phyloP scores from a whole-genome alignment of 2,113 vertebrate species.

The Diphyllodes magnificus region DNA sequence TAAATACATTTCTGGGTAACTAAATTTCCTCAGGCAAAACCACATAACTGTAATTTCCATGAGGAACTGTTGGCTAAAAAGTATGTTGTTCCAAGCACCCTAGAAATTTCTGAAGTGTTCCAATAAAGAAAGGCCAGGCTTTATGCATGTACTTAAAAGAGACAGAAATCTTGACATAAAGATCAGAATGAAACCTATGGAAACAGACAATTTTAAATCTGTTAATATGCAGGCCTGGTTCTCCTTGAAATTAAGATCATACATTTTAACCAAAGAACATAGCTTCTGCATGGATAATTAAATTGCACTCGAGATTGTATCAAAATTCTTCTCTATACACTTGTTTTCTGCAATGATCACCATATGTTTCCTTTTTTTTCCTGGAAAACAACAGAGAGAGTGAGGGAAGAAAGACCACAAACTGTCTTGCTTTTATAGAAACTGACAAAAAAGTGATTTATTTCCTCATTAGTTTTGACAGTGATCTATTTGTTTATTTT shows the following conservation, averaged over 20 bases:
- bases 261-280: background rate
- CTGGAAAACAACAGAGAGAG: background rate
- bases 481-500: slow-evolving; percentile 6
- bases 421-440: background rate
- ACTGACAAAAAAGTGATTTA: background rate
- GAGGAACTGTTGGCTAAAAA: background rate
- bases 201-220: background rate
- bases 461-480: slow-evolving; percentile 19
- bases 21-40: background rate
- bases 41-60: background rate
- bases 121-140: background rate
- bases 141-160: background rate
- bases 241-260: background rate
- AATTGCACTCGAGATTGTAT: background rate
- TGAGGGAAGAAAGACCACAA: background rate
- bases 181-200: background rate
- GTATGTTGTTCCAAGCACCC: background rate
- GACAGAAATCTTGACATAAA: background rate
- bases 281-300: background rate
- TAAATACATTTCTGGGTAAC: background rate
- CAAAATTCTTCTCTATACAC: background rate
- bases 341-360: background rate
- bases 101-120: background rate
- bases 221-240: background rate
- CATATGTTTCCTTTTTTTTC: background rate